Conservation (phyloP, 2,113 vertebrate genomes). For the Scopus umbretta region DNA sequence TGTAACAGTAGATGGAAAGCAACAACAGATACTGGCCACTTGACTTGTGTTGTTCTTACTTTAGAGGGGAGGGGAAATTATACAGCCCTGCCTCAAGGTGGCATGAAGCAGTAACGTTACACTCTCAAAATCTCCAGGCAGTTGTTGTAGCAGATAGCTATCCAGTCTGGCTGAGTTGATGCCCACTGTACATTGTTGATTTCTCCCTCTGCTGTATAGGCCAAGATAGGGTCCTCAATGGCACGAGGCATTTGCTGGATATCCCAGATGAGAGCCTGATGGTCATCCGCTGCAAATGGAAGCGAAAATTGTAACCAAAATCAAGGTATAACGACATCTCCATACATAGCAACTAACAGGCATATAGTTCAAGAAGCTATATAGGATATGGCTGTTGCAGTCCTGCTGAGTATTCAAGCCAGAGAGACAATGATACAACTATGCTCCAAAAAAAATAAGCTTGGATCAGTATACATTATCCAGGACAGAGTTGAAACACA, state of each 20-base stretch:
- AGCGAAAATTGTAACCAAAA: background rate
- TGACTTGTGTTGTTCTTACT: conserved; percentile 72
- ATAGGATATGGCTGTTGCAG: accelerated
- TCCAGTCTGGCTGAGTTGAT: conserved; percentile 99
- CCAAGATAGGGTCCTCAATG: conserved; percentile 98
- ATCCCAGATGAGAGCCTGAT: conserved; percentile 99
- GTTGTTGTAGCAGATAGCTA: conserved; percentile 99
- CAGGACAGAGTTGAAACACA: background rate
- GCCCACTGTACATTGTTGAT: conserved; percentile 99
- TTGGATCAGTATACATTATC: background rate
- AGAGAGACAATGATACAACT: background rate
- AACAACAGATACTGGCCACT: conserved; percentile 75
- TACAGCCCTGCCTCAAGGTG: conserved; percentile 45
- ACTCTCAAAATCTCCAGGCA: conserved; percentile 98
- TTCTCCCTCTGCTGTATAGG: conserved; percentile 97
- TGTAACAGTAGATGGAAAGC: conserved; percentile 73
- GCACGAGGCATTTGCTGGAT: conserved; percentile 99
- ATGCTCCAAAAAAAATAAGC: background rate
- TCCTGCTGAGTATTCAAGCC: background rate
- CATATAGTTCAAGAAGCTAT: background rate
- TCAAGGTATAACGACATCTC: background rate
- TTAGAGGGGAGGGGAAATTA: conserved; percentile 59
- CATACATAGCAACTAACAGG: background rate
- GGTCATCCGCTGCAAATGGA: conserved; percentile 86
- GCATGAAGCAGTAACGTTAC: conserved; percentile 62